Conservation (phyloP, 2,888 invertebrate species). For the Leptinotarsa haldemani region DNA sequence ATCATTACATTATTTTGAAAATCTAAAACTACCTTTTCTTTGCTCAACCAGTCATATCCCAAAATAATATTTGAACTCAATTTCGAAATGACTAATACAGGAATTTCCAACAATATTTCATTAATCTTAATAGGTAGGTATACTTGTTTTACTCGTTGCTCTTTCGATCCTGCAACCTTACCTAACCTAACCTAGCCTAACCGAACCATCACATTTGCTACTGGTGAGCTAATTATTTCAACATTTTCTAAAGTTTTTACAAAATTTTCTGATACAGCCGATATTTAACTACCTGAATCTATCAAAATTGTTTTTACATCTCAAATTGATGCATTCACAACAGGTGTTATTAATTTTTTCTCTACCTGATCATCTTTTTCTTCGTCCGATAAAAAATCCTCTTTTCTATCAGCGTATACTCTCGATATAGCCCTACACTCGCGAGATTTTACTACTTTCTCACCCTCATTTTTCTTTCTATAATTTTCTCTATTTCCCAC, state of each 20-base stretch:
- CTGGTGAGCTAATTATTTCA: conserved; percentile 10
- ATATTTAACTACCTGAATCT: conserved; percentile 15
- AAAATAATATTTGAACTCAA: conserved; percentile 6
- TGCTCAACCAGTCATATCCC: conserved; percentile 17
- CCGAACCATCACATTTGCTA: conserved; percentile 1
- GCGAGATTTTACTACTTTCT: not conserved
- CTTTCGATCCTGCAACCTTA: not conserved
- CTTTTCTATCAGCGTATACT: not conserved
- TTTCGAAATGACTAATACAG: conserved; percentile 10
- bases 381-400: not conserved
- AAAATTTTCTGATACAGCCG: conserved; percentile 15
- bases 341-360: not conserved
- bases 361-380: not conserved
- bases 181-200: too few relatives aligned
- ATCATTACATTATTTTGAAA: conserved; percentile 10
- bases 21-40: conserved; percentile 6
- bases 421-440: not conserved
- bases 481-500: not conserved
- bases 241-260: not conserved
- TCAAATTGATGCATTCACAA: conserved; percentile 2
- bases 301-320: not conserved
- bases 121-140: conserved; percentile 2
- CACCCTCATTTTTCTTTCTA: not conserved
- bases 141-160: not conserved
- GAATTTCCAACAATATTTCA: not conserved